These are phyloP conservation scores for Erpornis zantholeuca DNA, from an alignment of 2,113 vertebrate genomes.

Conservation along the genomic window DNA sequence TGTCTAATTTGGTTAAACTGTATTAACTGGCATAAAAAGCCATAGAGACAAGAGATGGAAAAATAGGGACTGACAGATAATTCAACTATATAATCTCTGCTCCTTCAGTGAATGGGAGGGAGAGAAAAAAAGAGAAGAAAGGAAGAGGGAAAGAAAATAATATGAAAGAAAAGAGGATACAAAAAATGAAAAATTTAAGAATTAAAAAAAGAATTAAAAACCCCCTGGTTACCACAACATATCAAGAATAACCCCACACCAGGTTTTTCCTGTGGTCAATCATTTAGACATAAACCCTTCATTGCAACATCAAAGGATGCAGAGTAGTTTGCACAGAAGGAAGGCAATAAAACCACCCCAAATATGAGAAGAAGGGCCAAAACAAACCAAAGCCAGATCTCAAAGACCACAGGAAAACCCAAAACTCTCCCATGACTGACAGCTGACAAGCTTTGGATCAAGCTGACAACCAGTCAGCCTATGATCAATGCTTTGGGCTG, in stretches of 20 bases:
- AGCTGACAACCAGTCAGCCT: not conserved
- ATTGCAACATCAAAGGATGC: not conserved
- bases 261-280: not conserved
- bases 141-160: not conserved
- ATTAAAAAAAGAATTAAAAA: not conserved
- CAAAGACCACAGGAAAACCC: not conserved
- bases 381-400: not conserved
- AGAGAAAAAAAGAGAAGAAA: not conserved
- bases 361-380: not conserved
- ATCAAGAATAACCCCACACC: not conserved
- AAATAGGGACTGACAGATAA: not conserved
- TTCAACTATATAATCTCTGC: not conserved
- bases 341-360: not conserved
- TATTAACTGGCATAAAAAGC: not conserved
- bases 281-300: not conserved
- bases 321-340: fast-evolving
- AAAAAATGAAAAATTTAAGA: no score
- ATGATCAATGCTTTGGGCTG: not conserved
- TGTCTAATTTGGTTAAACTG: slow-evolving; percentile 18
- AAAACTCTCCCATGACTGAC: not conserved
- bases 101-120: not conserved
- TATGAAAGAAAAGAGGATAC: no score
- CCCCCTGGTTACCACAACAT: not conserved
- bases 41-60: not conserved
- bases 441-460: not conserved